Evolutionary conservation across 2,113 vertebrate genomes (phyloP).

Genomic region (Peromyscus californicus): DNA sequence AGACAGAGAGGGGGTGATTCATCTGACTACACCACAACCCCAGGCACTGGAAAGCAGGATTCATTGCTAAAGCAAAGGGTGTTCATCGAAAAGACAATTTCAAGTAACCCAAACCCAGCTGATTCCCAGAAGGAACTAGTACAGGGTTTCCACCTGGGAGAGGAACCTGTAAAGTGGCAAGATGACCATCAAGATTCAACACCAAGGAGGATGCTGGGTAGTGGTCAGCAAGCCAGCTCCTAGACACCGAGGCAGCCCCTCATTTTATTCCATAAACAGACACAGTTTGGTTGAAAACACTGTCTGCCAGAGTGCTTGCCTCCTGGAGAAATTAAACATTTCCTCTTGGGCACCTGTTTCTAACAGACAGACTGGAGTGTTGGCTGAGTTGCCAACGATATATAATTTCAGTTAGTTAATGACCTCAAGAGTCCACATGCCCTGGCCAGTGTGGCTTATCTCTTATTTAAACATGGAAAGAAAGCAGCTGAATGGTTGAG

Average conservation of each 20-base stretch:
- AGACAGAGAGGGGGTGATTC: neutral
- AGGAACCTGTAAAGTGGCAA: neutral
- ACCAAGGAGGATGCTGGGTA: neutral
- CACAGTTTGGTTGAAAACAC: neutral
- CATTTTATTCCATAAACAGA: neutral
- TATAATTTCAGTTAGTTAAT: constrained; percentile 34
- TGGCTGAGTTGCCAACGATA: constrained; percentile 7
- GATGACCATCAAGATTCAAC: neutral
- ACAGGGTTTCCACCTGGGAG: neutral
- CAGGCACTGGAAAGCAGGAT: neutral
- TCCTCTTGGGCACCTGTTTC: constrained; percentile 72
- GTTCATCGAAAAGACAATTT: constrained; percentile 8
- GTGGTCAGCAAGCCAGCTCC: neutral
- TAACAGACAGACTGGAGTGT: neutral
- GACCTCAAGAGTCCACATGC: neutral
- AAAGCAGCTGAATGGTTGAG: neutral
- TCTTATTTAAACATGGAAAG: constrained; percentile 52
- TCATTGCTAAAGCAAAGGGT: neutral
- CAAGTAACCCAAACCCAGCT: neutral
- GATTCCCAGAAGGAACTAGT: constrained; percentile 1
- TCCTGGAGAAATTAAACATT: constrained; percentile 66
- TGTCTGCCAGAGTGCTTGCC: neutral
- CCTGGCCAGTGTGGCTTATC: neutral
- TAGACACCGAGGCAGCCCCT: neutral
- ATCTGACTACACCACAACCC: neutral